Evolutionary conservation across 1,140 invertebrate genomes (phyloP).

Genomic region (Apis laboriosa): DNA sequence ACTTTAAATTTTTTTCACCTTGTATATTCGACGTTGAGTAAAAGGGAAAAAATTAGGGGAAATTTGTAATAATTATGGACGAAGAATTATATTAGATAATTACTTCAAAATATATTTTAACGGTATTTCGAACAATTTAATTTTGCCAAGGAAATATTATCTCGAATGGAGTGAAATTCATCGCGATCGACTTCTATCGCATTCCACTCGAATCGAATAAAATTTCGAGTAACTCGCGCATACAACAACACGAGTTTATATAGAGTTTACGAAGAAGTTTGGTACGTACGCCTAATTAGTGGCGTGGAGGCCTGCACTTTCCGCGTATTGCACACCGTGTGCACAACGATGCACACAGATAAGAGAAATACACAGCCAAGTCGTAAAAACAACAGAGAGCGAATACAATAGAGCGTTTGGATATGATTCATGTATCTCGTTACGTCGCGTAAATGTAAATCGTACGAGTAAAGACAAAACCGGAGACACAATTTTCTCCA

Average conservation of each 20-base stretch:
- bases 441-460: constrained; percentile 1
- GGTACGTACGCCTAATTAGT: not conserved
- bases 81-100: too few species aligned
- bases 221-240: not conserved
- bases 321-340: not conserved
- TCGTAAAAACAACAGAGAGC: not conserved
- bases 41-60: too few species aligned
- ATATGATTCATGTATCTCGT: constrained; percentile 29
- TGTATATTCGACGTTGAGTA: too few species aligned
- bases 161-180: too few species aligned
- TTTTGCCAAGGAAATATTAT: too few species aligned
- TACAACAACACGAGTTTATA: not conserved
- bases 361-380: not conserved
- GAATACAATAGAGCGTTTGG: constrained; percentile 5
- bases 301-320: not conserved
- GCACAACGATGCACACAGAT: constrained; percentile 11
- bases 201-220: too few species aligned
- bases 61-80: too few species aligned
- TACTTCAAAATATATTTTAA: too few species aligned
- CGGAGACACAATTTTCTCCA: not conserved
- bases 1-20: too few species aligned
- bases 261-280: not conserved
- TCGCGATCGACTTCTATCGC: too few species aligned
- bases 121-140: too few species aligned
- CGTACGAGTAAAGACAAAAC: constrained; percentile 6